Evolutionary conservation across 1,140 invertebrate genomes (phyloP), one percentile per base, ranked within the genome.

Genomic region (Leucophenga varia): DNA sequence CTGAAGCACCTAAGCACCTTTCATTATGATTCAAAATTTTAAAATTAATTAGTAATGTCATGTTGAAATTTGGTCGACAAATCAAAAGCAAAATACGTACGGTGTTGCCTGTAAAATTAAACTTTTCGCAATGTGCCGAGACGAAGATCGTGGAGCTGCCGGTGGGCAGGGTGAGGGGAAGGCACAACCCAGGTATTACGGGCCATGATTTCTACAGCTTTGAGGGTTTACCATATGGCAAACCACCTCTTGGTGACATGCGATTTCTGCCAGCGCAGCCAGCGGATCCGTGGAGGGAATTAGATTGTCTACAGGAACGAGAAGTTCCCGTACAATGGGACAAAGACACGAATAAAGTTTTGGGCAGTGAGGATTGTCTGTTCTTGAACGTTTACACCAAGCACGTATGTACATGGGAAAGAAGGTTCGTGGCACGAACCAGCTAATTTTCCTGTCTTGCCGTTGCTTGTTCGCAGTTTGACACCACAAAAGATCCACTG

Each of bases 211-310:
- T 18, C 17, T 46, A 40, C n/a, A 22, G 30, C n/a, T 55, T 51
- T 32, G 43, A 40, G 20, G 48, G 48, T 7, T 39, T 50, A n/a
- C 0, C 78, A 74, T 49, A 77, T 76, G 31, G 84, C 0, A 61
- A 79, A 40, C 80, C 84, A 14, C 86, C 83, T 18, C 48, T 86
- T n/a, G 83, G 80, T 17, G 52, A 77, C 0, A 59, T 85, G 5
- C 79, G 85, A 57, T 86, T 87, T 64, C 76, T 79, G 68, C n/a
- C 14, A 22, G 18, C 12, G 5, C 16, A 43, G 3, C 30, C 38
- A 1, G 5, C 31, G n/a, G 32, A 39, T 1, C 30, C 31, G 4
- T 21, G 32, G 22, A 0, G n/a, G 34, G 41, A 54, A 6, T 77
- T 78, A n/a, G 70, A 82, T 56, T 20, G 3, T 22, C 31, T 39